These are phyloP conservation scores for Todus mexicanus DNA, from an alignment of 2,797 vertebrate species.

Conservation along the genomic window DNA sequence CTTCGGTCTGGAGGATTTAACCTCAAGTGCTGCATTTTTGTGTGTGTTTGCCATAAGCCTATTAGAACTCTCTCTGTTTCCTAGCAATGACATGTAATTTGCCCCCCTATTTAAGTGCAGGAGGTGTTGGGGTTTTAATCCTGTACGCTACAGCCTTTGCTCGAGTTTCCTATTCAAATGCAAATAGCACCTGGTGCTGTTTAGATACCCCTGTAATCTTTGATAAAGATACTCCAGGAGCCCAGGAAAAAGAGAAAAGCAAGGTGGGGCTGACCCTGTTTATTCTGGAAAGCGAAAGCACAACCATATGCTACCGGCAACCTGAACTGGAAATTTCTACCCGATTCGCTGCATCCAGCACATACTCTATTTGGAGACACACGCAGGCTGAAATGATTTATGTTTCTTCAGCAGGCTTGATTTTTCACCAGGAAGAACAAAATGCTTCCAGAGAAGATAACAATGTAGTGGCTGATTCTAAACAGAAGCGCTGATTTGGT, in stretches of 20 bases:
- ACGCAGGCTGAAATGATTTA: background rate
- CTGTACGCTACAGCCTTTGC: slow-evolving; percentile 25
- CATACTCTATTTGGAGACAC: background rate
- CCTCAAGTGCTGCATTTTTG: slow-evolving; percentile 64
- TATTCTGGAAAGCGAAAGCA: background rate
- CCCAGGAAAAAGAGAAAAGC: background rate
- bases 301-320: background rate
- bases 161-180: slow-evolving; percentile 58
- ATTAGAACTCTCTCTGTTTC: slow-evolving; percentile 73
- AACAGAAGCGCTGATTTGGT: background rate
- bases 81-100: slow-evolving; percentile 67
- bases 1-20: slow-evolving; percentile 70
- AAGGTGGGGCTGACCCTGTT: background rate
- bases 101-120: background rate
- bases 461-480: background rate
- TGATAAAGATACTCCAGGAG: slow-evolving; percentile 30
- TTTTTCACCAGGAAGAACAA: background rate
- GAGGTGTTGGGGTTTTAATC: slow-evolving; percentile 24
- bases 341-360: background rate
- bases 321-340: background rate
- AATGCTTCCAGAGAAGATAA: background rate
- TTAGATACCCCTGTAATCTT: slow-evolving; percentile 30
- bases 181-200: slow-evolving; percentile 53
- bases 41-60: slow-evolving; percentile 69
- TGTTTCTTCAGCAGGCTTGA: background rate